Conservation (phyloP, 2,888 invertebrate species). For the Caradrina clavipalpis region DNA sequence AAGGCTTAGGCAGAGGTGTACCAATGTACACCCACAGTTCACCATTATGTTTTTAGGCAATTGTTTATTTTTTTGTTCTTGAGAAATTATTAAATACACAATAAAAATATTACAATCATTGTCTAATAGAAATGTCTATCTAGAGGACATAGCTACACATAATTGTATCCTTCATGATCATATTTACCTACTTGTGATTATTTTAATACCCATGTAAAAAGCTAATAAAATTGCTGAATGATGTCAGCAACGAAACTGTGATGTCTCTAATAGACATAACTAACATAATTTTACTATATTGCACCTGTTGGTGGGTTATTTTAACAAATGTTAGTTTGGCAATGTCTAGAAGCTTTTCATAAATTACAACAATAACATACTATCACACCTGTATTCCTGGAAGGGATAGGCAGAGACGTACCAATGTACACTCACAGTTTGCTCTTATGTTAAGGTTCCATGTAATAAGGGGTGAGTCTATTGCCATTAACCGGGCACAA, state of each 20-base stretch:
- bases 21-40: too few relatives aligned
- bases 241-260: slow-evolving; percentile 22
- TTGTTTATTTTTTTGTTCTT: too few relatives aligned
- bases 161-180: background rate
- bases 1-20: too few relatives aligned
- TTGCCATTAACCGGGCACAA: too few relatives aligned
- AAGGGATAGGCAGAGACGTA: too few relatives aligned
- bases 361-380: too few relatives aligned
- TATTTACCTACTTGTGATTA: slow-evolving; percentile 22
- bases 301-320: background rate
- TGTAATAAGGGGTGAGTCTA: too few relatives aligned
- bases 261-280: background rate
- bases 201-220: slow-evolving; percentile 14
- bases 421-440: too few relatives aligned
- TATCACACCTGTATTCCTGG: too few relatives aligned
- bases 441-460: too few relatives aligned
- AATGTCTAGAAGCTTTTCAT: background rate
- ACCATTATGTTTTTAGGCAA: too few relatives aligned
- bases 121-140: slow-evolving; percentile 21
- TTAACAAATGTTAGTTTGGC: background rate
- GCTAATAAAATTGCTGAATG: slow-evolving; percentile 25
- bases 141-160: background rate
- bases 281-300: slow-evolving; percentile 6
- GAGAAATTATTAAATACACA: too few relatives aligned
- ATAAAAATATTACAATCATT: background rate